Evolutionary conservation across 2,113 vertebrate genomes (phyloP).

Genomic region (Gobiocypris rarus): DNA sequence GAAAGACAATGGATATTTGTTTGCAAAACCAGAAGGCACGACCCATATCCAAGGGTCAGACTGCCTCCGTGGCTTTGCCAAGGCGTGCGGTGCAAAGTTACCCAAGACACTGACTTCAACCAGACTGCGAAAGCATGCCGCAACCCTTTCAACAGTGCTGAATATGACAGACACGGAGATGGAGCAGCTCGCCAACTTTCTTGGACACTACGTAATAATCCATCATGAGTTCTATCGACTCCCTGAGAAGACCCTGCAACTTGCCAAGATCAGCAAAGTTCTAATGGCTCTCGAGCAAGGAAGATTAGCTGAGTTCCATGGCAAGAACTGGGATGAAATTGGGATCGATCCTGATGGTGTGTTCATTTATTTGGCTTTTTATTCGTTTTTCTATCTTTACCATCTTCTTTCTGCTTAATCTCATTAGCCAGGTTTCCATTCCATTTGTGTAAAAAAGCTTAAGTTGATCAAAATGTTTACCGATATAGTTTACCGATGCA

Average conservation of each 20-base stretch:
- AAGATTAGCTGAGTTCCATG: slow-evolving; percentile 6
- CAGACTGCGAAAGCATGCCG: neutral
- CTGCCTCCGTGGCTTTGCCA: slow-evolving; percentile 51
- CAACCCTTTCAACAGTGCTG: neutral
- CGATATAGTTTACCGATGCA: no score
- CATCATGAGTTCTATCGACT: slow-evolving; percentile 11
- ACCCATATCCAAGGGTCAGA: slow-evolving; percentile 55
- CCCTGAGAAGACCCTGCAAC: neutral
- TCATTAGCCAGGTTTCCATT: neutral
- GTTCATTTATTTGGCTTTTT: neutral
- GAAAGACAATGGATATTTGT: slow-evolving; percentile 49
- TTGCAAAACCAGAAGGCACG: slow-evolving; percentile 44
- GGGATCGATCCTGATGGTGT: neutral
- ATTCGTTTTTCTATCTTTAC: no score
- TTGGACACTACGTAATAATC: neutral
- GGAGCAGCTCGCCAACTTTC: slow-evolving; percentile 6
- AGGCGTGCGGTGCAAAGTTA: slow-evolving; percentile 34
- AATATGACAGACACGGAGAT: slow-evolving; percentile 13
- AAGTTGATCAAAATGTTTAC: no score
- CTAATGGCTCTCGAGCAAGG: slow-evolving; percentile 21
- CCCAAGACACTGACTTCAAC: neutral
- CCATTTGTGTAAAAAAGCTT: no score
- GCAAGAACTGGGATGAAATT: slow-evolving; percentile 23
- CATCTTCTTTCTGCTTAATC: neutral
- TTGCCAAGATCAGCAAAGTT: slow-evolving; percentile 17